phyloP scores from a whole-genome alignment of 2,888 invertebrate genomes.

The Andrena marginata region DNA sequence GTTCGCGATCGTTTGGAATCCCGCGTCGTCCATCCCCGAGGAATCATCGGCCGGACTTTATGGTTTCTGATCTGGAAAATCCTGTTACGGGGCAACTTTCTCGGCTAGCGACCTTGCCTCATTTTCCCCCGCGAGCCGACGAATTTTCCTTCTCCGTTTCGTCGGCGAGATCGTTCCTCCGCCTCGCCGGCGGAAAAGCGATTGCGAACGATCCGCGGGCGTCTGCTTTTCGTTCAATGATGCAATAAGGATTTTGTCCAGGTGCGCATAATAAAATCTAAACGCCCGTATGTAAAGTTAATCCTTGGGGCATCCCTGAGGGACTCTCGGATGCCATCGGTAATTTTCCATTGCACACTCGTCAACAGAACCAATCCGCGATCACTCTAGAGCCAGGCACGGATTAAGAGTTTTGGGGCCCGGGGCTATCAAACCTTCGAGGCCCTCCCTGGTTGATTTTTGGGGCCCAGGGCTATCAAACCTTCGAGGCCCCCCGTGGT shows the following conservation, averaged over 20 bases:
- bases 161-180: not conserved
- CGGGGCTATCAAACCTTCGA: too few relatives aligned
- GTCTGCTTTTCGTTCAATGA: constrained; percentile 2
- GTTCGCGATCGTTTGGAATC: not conserved
- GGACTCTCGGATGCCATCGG: constrained; percentile 36
- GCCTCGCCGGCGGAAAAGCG: not conserved
- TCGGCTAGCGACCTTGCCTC: constrained; percentile 6
- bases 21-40: not conserved
- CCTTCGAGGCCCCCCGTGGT: too few relatives aligned
- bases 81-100: constrained; percentile 24
- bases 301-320: constrained; percentile 55
- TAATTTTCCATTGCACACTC: constrained; percentile 58
- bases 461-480: too few relatives aligned
- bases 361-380: constrained; percentile 21
- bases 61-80: constrained; percentile 22
- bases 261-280: constrained; percentile 26
- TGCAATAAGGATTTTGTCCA: constrained; percentile 31
- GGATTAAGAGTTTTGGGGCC: too few relatives aligned
- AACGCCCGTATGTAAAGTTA: constrained; percentile 44
- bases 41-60: constrained; percentile 17
- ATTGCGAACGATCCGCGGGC: not conserved
- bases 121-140: not conserved
- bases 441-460: too few relatives aligned
- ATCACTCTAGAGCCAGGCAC: constrained; percentile 15
- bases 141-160: not conserved